A percentile compares a stretch with the other conserved stretches of the same genome.
phyloP scores from a whole-genome alignment of 2,113 vertebrate species.

The Nothocercus julius region DNA sequence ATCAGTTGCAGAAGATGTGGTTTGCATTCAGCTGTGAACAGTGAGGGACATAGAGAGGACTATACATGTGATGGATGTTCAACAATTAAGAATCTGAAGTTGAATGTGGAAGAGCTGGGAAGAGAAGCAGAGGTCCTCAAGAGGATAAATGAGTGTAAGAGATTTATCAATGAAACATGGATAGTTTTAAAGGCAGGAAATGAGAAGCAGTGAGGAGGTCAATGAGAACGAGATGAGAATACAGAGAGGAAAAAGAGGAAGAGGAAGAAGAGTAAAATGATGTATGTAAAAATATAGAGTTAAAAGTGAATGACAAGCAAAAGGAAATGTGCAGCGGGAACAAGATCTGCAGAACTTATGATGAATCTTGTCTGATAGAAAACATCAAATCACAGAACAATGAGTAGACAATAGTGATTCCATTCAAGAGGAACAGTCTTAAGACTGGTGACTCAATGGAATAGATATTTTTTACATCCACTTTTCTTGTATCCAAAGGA shows the following conservation, averaged over 20 bases:
- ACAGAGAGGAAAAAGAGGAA: neutral
- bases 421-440: neutral
- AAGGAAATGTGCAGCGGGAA: neutral
- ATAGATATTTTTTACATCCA: neutral
- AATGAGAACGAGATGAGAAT: neutral
- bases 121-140: slow-evolving; percentile 1
- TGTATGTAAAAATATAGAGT: neutral
- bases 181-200: slow-evolving; percentile 9
- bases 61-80: neutral
- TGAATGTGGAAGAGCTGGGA: neutral
- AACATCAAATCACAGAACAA: neutral
- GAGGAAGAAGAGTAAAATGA: neutral
- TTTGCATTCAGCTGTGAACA: neutral
- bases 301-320: neutral
- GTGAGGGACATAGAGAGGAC: neutral
- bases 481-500: neutral
- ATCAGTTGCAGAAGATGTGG: neutral
- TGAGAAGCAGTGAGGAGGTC: neutral
- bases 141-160: neutral
- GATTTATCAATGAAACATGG: slow-evolving; percentile 23
- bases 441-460: neutral
- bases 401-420: neutral
- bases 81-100: slow-evolving; percentile 23
- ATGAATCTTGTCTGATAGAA: neutral
- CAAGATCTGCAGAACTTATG: neutral